Base-by-base conservation (phyloP, 2,113 vertebrate genomes). In the Lamprologus callipterus region DNA sequence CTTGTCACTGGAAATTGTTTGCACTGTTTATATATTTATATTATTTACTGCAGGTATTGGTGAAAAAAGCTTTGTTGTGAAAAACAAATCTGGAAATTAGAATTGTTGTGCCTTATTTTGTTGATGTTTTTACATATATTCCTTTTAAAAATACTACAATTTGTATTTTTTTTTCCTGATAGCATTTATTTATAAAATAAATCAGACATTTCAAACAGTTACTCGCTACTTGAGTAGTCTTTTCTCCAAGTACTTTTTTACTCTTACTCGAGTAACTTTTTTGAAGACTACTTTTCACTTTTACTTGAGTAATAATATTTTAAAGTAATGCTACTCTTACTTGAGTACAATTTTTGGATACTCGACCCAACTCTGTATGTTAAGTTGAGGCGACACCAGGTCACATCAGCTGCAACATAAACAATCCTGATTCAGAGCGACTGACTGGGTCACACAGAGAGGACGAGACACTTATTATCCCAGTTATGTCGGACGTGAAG, bases 401-500 rank as follows among this genome's bases (percentile, higher is more conserved):
- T 86, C 79, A 57, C 49, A 11, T 81, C 26, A 7, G 17, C 21
- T 23, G 53, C 42, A 14, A 47, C 53, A 31, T 3, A 10, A 49
- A 73, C 21, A n/a, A 5, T 33, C 42, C 13, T 70, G 81, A 86
- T 82, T 5, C 23, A 31, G 58, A 14, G 40, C 8, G 54, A 89
- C 28, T 11, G 53, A 68, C 3, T 73, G 11, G 82, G 82, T 87
- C 82, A 87, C 6, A 19, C 37, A 26, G 54, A 26, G 79, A 21
- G 58, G 70, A 45, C 8, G 19, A 45, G 57, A 53, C 19, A 6
- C 13, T 82, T 8, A 60, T 87, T 55, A 85, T 55, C 81, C 83
- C 51, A 33, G 73, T 58, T 89, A 17, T 90, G 83, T 84, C 88
- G 26, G 37, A 80, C 47, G 26, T 10, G 5, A 33, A 70, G 47